Percentiles rank a stretch among this genome's conserved stretches.
These are phyloP conservation scores for Hylomyscus alleni DNA, from an alignment of 2,797 vertebrate genomes.

Conservation along the genomic window DNA sequence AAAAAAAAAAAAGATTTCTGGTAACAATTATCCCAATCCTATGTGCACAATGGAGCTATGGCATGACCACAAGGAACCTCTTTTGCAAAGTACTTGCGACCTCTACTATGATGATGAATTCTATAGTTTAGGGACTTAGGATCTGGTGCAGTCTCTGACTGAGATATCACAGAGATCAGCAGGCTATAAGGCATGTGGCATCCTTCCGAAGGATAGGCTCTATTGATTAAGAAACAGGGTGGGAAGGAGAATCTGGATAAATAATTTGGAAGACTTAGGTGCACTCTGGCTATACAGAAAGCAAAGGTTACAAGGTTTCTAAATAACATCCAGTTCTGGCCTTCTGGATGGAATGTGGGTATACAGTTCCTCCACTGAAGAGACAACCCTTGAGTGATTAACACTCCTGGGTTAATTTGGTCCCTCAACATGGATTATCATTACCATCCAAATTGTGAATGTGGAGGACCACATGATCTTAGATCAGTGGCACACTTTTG, in stretches of 20 bases:
- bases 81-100: background rate
- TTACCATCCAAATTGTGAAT: background rate
- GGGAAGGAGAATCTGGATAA: background rate
- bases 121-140: background rate
- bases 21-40: background rate
- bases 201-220: background rate
- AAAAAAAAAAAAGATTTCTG: background rate
- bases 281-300: background rate
- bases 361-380: background rate
- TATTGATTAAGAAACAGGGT: background rate
- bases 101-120: background rate
- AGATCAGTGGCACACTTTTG: background rate
- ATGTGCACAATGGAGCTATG: background rate
- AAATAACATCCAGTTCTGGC: background rate
- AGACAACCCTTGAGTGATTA: background rate
- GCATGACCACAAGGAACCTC: background rate
- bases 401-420: background rate
- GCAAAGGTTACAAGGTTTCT: background rate
- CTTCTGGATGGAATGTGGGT: too few species aligned
- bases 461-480: background rate
- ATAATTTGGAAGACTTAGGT: background rate
- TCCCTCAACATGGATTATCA: background rate
- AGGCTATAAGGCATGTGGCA: background rate
- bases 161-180: background rate
- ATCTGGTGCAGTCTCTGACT: background rate